A percentile compares a stretch with the other conserved stretches of the same genome.
Evolutionary conservation across 1,140 invertebrate genomes (phyloP).

Genomic region (Leptinotarsa texana): DNA sequence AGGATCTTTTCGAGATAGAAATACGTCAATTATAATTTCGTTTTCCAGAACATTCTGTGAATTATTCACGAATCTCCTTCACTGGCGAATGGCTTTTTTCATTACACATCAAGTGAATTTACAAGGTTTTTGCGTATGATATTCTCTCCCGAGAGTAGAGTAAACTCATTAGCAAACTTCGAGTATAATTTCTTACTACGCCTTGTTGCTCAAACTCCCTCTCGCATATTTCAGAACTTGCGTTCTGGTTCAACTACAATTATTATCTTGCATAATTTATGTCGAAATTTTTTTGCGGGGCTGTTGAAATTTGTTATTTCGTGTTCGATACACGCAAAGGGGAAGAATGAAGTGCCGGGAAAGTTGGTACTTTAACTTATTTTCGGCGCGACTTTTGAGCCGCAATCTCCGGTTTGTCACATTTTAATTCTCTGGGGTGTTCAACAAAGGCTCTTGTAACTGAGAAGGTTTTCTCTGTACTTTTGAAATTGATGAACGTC

Average conservation of each 20-base stretch:
- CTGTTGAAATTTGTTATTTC: not conserved
- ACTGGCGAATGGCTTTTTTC: not conserved
- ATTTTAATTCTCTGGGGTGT: no score
- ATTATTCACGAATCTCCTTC: not conserved
- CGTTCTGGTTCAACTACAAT: not conserved
- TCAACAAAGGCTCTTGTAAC: no score
- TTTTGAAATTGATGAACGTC: no score
- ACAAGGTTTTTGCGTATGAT: conserved; percentile 5
- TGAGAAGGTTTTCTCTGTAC: no score
- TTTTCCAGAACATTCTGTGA: not conserved
- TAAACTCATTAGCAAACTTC: conserved; percentile 4
- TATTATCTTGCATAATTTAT: not conserved
- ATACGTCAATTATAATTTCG: not conserved
- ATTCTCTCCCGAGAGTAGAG: not conserved
- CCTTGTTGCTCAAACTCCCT: conserved; percentile 1
- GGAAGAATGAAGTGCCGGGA: not conserved
- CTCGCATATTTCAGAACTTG: conserved; percentile 2
- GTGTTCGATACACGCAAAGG: not conserved
- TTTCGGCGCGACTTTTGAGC: not conserved
- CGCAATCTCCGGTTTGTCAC: no score
- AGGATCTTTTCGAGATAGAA: not conserved
- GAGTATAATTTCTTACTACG: conserved; percentile 3
- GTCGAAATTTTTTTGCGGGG: not conserved
- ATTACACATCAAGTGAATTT: not conserved
- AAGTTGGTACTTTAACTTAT: not conserved